Percentiles rank a stretch among this genome's conserved stretches.
These are phyloP conservation scores for Magallana angulata DNA, from an alignment of 1,140 invertebrate species.

Conservation along the genomic window DNA sequence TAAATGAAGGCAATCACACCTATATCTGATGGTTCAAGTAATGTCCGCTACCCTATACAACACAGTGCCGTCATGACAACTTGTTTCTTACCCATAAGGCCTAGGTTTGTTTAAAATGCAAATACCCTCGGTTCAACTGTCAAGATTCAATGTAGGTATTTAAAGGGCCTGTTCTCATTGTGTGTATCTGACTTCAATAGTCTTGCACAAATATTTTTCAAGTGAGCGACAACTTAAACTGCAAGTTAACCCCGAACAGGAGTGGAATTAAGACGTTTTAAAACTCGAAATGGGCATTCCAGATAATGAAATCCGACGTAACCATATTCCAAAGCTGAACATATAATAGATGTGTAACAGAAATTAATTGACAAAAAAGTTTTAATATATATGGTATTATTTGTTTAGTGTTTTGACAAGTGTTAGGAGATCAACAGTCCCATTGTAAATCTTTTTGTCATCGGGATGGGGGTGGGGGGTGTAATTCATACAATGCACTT, in stretches of 20 bases:
- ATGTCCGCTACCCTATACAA: slow-evolving; percentile 58
- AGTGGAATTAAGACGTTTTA: slow-evolving; percentile 17
- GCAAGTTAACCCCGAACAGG: slow-evolving; percentile 5
- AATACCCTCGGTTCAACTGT: slow-evolving; percentile 40
- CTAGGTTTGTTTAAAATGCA: slow-evolving; percentile 41
- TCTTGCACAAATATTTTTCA: slow-evolving; percentile 25
- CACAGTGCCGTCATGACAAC: slow-evolving; percentile 69
- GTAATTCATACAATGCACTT: not conserved
- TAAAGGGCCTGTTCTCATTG: slow-evolving; percentile 40
- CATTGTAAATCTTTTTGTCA: not conserved
- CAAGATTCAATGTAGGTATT: slow-evolving; percentile 29
- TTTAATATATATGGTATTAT: not conserved
- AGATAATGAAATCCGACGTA: slow-evolving; percentile 7
- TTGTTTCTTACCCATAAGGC: slow-evolving; percentile 61
- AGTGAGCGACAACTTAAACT: slow-evolving; percentile 15
- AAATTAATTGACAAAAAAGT: not conserved
- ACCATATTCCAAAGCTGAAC: slow-evolving; percentile 1
- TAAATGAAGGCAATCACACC: slow-evolving; percentile 37
- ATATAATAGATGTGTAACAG: not conserved
- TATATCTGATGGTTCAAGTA: slow-evolving; percentile 19
- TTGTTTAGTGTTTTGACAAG: slow-evolving; percentile 2
- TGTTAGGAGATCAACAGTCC: not conserved
- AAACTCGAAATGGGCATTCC: slow-evolving; percentile 22
- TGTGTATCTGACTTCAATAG: slow-evolving; percentile 43
- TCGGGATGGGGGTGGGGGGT: not conserved